Conservation (phyloP, 1,140 invertebrate genomes). For the Lepidotrigona ventralis region DNA sequence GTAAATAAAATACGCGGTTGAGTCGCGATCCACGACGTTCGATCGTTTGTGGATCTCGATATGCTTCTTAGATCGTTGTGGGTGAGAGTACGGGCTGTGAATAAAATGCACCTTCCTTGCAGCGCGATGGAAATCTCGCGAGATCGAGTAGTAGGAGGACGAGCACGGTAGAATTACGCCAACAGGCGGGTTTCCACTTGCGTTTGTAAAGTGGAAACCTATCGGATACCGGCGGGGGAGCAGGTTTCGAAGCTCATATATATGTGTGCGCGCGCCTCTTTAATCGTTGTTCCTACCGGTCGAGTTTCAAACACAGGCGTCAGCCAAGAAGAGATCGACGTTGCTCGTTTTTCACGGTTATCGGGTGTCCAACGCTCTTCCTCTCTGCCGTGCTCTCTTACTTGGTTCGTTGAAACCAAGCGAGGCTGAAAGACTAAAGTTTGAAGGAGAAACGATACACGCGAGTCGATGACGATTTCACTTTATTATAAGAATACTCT, state of each 20-base stretch:
- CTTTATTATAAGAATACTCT: slow-evolving; percentile 31
- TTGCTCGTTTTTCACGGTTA: slow-evolving; percentile 24
- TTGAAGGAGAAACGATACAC: not conserved
- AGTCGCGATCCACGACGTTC: slow-evolving; percentile 4
- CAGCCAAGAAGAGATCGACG: slow-evolving; percentile 20
- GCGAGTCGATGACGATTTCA: slow-evolving; percentile 17
- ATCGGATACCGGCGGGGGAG: not conserved
- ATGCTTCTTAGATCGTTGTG: slow-evolving; percentile 58
- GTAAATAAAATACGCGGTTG: slow-evolving; percentile 23
- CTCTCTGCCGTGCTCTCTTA: not conserved
- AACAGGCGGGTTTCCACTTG: not conserved
- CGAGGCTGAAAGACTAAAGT: not conserved
- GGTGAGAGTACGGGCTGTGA: slow-evolving; percentile 63
- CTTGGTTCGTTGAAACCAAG: not conserved
- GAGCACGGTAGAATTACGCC: slow-evolving; percentile 2
- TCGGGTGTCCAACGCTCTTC: not conserved
- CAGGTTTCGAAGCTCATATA: not conserved
- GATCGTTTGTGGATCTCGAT: slow-evolving; percentile 30
- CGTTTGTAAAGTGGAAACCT: not conserved
- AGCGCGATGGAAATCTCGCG: not conserved
- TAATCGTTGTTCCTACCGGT: slow-evolving; percentile 51
- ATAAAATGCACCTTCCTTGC: slow-evolving; percentile 48
- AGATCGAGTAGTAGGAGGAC: not conserved
- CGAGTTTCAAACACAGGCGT: slow-evolving; percentile 34
- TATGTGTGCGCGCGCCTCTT: not conserved